Percentiles rank a stretch among this genome's conserved stretches.
These are phyloP conservation scores for Lanistes nyassanus DNA, from an alignment of 1,140 invertebrate genomes.

Conservation along the genomic window DNA sequence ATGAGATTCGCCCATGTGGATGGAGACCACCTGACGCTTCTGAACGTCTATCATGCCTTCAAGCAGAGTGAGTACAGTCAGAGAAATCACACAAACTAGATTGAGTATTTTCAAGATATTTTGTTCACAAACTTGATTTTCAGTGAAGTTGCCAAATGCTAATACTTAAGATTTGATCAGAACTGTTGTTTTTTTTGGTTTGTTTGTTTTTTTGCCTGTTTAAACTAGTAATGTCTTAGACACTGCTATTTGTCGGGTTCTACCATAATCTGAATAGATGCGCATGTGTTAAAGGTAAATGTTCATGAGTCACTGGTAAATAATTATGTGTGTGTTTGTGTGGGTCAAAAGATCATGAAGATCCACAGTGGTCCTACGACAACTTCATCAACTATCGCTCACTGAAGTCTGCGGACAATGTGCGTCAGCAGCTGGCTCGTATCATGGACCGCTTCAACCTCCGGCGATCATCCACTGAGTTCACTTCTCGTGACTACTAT, in stretches of 20 bases:
- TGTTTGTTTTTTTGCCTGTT: background rate
- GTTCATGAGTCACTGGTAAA: too few species aligned
- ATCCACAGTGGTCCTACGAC: constrained; percentile 98
- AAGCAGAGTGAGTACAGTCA: constrained; percentile 91
- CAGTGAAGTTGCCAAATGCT: too few species aligned
- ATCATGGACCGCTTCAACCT: constrained; percentile 95
- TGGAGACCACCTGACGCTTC: constrained; percentile 95
- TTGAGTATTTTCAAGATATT: too few species aligned
- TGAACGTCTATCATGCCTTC: constrained; percentile 98
- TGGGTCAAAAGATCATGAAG: constrained; percentile 75
- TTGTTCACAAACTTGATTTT: too few species aligned
- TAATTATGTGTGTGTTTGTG: too few species aligned
- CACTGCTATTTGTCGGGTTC: background rate
- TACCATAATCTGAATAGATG: background rate
- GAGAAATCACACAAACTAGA: background rate
- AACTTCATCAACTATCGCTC: constrained; percentile 99
- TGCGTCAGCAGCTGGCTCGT: constrained; percentile 82
- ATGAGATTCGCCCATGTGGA: constrained; percentile 99
- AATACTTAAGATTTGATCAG: too few species aligned
- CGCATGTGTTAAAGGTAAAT: constrained; percentile 3
- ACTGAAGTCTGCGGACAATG: constrained; percentile 91
- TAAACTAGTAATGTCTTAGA: background rate
- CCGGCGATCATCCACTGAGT: constrained; percentile 91
- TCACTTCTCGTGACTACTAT: constrained; percentile 98
- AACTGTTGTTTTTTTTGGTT: background rate